Evolutionary conservation across 2,888 invertebrate genomes (phyloP).

Genomic region (Nymphalis polychloros): DNA sequence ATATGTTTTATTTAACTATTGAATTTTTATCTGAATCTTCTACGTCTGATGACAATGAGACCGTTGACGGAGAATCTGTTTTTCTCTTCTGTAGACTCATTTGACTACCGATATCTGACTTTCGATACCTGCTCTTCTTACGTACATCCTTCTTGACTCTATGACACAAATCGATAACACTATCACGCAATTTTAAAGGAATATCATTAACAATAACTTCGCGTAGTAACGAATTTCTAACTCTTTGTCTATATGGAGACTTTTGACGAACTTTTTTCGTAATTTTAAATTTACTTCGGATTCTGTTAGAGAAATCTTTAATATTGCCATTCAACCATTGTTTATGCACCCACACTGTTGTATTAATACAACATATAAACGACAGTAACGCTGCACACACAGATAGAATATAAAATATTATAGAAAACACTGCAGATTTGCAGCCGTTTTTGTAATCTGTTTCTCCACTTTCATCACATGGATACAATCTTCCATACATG

Average conservation of each 20-base stretch:
- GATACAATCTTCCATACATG: conserved; percentile 55
- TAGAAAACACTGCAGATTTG: conserved; percentile 51
- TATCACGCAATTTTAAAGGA: conserved; percentile 60
- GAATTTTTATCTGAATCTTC: conserved; percentile 11
- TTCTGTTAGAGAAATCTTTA: conserved; percentile 32
- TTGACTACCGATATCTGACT: conserved; percentile 48
- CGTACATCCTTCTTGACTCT: conserved; percentile 53
- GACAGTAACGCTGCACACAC: conserved; percentile 49
- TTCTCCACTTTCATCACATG: conserved; percentile 40
- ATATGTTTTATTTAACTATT: conserved; percentile 13
- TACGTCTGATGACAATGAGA: conserved; percentile 6
- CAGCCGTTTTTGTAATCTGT: conserved; percentile 50
- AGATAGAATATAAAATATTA: conserved; percentile 49
- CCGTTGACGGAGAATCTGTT: conserved; percentile 12
- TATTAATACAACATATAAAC: conserved; percentile 49
- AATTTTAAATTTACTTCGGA: conserved; percentile 39
- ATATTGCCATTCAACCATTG: conserved; percentile 48
- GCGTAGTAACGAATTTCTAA: conserved; percentile 53
- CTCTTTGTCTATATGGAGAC: conserved; percentile 34
- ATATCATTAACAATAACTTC: conserved; percentile 62
- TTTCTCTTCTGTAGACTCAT: conserved; percentile 39
- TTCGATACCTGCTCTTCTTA: conserved; percentile 55
- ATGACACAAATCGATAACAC: conserved; percentile 57
- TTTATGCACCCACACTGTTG: conserved; percentile 43
- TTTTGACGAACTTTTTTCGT: conserved; percentile 27